Evolutionary conservation across 1,140 invertebrate species (phyloP).

Genomic region (Colletes gigas): DNA sequence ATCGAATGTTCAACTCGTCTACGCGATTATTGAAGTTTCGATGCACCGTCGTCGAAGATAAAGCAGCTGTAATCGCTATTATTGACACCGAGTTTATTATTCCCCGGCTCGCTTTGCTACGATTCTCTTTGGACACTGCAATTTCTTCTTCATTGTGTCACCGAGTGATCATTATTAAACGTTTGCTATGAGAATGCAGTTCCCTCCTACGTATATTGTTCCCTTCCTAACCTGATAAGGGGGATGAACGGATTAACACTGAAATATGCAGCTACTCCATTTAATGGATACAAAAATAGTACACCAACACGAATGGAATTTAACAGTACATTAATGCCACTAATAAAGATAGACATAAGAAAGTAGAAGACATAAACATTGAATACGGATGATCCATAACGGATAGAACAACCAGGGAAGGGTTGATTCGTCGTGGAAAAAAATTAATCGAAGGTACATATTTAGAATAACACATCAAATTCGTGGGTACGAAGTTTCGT

Average conservation of each 20-base stretch:
- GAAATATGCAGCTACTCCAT: conserved; percentile 11
- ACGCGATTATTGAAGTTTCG: neutral
- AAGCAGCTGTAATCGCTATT: neutral
- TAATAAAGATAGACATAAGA: neutral
- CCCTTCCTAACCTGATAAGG: too few relatives aligned
- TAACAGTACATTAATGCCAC: conserved; percentile 14
- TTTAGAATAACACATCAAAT: neutral
- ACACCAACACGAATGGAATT: conserved; percentile 6
- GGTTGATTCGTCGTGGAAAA: neutral
- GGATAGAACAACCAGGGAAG: neutral
- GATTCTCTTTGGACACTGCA: neutral
- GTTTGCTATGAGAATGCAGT: too few relatives aligned
- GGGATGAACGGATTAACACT: neutral
- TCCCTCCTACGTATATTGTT: too few relatives aligned
- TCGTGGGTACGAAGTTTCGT: neutral
- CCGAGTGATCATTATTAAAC: too few relatives aligned
- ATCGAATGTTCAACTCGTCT: conserved; percentile 44
- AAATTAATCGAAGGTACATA: neutral
- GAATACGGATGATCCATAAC: neutral
- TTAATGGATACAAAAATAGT: neutral
- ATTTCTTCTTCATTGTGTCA: too few relatives aligned
- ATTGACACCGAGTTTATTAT: neutral
- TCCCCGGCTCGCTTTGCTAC: neutral
- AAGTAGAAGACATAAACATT: neutral
- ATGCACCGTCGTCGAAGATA: neutral